Evolutionary conservation across 2,888 invertebrate genomes (phyloP), one percentile per base, ranked within the genome.

Genomic region (Archips crataeganus): DNA sequence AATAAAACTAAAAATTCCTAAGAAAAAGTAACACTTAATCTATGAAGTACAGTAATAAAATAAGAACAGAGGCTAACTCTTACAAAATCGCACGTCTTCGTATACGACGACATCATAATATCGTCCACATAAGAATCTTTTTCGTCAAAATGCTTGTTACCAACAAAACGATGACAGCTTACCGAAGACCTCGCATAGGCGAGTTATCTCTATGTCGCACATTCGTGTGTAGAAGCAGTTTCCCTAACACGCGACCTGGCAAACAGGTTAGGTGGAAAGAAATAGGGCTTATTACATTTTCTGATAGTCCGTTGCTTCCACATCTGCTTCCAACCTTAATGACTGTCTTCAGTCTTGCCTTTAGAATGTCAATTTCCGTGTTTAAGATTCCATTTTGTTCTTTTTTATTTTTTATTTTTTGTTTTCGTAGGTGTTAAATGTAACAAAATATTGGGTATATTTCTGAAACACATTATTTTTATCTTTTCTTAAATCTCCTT

Each of bases 141-240:
- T 57, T 42, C 45, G 59, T 13, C 32, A 70, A 74, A 68, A 64
- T n/a, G 34, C 42, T 72, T 47, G 62, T 47, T 39, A 60, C 42
- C 11, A n/a, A 54, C 36, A 47, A 64, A 61, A 61, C 60, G 42
- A 69, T 15, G 57, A 67, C 62, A 57, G 23, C 36, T 49, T 64
- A 36, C 49, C 45, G 39, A 63, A 68, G 54, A 49, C 61, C 47
- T 63, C 57, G 57, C 60, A 62, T 39, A 62, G 51, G 57, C 45
- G 39, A 78, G 78, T 75, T 79, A 78, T 76, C 80, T 74, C 73
- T 74, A 34, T 59, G 78, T 69, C 65, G 70, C 73, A 75, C 67
- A 70, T 85, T 84, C 84, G 85, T 86, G 85, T 77, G 79, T 75
- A 77, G 76, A 80, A 78, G 79, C 78, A 78, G 79, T 86, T 84